Evolutionary conservation across 2,113 vertebrate species (phyloP).

Genomic region (Rhea americana): DNA sequence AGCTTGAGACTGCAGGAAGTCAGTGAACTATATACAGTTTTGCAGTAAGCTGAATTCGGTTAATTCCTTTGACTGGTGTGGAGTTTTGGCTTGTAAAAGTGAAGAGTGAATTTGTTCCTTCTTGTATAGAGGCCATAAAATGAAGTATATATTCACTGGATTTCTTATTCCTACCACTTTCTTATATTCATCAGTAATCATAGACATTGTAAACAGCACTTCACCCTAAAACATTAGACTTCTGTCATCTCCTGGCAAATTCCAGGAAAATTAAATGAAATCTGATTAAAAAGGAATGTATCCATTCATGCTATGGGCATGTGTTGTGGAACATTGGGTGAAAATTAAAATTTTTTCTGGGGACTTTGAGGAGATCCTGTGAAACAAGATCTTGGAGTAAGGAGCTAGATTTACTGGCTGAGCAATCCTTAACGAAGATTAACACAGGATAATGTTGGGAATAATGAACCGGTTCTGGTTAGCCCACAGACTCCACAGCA

Average conservation of each 20-base stretch:
- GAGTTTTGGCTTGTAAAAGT: neutral
- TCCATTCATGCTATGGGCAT: neutral
- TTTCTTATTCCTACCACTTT: neutral
- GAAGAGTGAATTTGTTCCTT: neutral
- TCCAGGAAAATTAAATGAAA: neutral
- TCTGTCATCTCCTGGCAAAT: neutral
- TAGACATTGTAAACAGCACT: neutral
- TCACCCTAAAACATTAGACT: neutral
- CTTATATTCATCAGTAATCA: neutral
- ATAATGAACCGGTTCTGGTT: neutral
- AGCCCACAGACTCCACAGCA: neutral
- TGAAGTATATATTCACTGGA: neutral
- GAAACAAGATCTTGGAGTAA: neutral
- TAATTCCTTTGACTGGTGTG: neutral
- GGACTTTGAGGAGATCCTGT: neutral
- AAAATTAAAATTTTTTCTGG: neutral
- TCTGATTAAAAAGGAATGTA: neutral
- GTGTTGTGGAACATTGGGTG: neutral
- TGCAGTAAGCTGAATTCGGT: neutral
- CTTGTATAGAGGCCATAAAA: too few species aligned
- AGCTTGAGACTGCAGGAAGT: neutral
- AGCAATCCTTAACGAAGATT: neutral
- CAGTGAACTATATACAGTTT: neutral
- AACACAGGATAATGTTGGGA: neutral
- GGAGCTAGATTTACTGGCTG: neutral